These are phyloP conservation scores for Leptatherina wallacei DNA, from an alignment of 2,797 vertebrate genomes.

Conservation along the genomic window DNA sequence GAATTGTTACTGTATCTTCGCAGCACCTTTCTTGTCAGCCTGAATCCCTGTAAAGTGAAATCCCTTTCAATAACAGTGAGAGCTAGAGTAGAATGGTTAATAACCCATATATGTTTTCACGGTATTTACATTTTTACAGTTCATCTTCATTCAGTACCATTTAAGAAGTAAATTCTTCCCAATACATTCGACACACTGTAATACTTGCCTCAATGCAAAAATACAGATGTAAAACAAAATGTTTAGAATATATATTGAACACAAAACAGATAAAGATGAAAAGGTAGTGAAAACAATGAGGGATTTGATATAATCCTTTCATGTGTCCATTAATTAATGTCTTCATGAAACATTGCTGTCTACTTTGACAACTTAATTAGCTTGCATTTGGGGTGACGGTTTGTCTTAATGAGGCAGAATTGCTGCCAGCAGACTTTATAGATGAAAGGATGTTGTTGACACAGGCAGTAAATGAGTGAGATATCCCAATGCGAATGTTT, in stretches of 20 bases:
- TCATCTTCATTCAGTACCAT: background rate
- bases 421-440: constrained; percentile 64
- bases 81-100: no score
- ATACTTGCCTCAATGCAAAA: background rate
- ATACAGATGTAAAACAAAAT: background rate
- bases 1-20: background rate
- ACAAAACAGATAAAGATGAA: background rate
- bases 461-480: constrained; percentile 65
- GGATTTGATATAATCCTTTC: constrained; percentile 43
- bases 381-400: constrained; percentile 66
- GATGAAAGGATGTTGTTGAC: constrained; percentile 74
- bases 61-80: background rate
- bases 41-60: background rate
- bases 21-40: background rate
- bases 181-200: background rate
- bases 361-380: constrained; percentile 79
- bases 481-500: constrained; percentile 54
- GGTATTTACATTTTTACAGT: background rate
- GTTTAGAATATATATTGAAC: background rate
- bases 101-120: no score
- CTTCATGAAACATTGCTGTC: constrained; percentile 64
- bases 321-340: constrained; percentile 37
- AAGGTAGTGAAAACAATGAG: constrained; percentile 19
- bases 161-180: background rate
- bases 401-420: constrained; percentile 74